phyloP scores from a whole-genome alignment of 2,113 vertebrate genomes.

The Gallinago undulata region DNA sequence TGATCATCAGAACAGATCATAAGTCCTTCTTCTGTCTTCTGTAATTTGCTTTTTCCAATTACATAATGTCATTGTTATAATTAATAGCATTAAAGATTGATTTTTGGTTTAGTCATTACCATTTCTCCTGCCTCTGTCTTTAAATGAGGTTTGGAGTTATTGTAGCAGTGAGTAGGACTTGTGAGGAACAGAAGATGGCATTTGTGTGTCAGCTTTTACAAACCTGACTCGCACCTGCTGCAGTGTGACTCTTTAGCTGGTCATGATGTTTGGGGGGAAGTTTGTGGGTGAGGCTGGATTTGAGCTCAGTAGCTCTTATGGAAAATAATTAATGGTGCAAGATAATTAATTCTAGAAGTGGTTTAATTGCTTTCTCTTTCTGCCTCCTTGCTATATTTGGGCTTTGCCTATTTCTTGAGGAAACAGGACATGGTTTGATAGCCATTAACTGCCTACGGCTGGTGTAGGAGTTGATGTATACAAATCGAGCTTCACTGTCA shows the following conservation, averaged over 20 bases:
- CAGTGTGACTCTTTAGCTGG: neutral
- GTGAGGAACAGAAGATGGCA: neutral
- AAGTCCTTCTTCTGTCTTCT: neutral
- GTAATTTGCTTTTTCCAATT: conserved; percentile 39
- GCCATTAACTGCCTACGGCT: fast-evolving
- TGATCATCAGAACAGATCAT: neutral
- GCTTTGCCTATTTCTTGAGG: neutral
- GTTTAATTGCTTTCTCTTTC: neutral
- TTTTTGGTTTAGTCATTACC: neutral
- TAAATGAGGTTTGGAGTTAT: neutral
- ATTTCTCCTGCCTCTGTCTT: neutral
- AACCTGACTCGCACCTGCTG: neutral
- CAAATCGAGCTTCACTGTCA: neutral
- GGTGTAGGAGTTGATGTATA: neutral
- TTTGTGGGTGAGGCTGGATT: neutral
- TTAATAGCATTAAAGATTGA: neutral
- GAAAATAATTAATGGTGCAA: neutral
- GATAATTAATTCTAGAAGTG: neutral
- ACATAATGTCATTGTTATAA: neutral
- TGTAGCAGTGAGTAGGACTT: neutral
- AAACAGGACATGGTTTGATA: neutral
- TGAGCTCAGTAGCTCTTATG: neutral
- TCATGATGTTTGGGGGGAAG: neutral
- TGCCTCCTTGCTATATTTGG: neutral
- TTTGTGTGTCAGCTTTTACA: neutral